Evolutionary conservation across 2,888 invertebrate genomes (phyloP), one percentile per base, ranked within the genome.

Genomic region (Trypoxylon attenuatum): DNA sequence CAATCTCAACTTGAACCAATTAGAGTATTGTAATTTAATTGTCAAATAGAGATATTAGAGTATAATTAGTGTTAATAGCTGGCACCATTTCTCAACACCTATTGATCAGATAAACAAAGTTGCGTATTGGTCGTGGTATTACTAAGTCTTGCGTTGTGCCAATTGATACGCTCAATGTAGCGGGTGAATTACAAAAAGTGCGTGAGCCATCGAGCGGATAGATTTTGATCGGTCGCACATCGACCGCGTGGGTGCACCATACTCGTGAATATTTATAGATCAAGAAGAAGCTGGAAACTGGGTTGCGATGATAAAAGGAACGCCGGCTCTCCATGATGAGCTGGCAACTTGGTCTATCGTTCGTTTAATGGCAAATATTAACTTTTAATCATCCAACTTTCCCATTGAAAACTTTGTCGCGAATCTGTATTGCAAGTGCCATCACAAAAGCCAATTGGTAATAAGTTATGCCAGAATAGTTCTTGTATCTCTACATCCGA

Each of bases 211-310:
- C 13, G n/a, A 29, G 3, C 33, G 5, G 21, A 3, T 18, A 41
- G 8, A 41, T 10, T 41, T 16, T 41, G 5, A 41, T 5, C 41
- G 18, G 6, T 27, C 19, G 16, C 19, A 41, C 8, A 10, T 19
- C 21, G 13, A 10, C 5, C n/a, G 22, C 13, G n/a, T 21, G 10
- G 15, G 13, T n/a, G 1, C 33, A 51, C 3, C 19, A 47, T 27
- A 6, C 5, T 15, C 8, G 46, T 10, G 52, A 21, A 49, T 61
- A 64, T 68, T 66, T 62, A 62, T 59, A 62, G 59, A 5, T 64
- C 46, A 10, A 52, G 64, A 53, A 51, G 69, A 66, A 73, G 67
- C 47, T 66, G 45, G 52, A 55, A 71, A 71, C 71, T 71, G 61
- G 71, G 71, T 68, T 71, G 58, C 29, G 55, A 45, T 39, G 42